Evolutionary conservation across 1,140 invertebrate species (phyloP).

Genomic region (Lasaia peninsularis): DNA sequence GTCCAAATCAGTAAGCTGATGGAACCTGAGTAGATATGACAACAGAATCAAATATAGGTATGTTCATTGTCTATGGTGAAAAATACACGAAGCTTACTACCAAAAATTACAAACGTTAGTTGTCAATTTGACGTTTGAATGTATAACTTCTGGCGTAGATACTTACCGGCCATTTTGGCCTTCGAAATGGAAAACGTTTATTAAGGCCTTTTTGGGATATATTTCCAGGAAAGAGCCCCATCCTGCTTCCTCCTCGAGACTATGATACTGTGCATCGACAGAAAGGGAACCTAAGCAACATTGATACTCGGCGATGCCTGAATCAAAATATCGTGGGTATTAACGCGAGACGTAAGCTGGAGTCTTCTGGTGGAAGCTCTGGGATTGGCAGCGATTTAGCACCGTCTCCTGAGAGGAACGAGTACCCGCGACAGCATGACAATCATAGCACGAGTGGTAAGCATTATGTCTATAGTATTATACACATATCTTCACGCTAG

Average conservation of each 20-base stretch:
- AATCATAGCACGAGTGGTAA: conserved; percentile 70
- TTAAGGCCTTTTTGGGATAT: too few species aligned
- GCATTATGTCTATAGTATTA: conserved; percentile 17
- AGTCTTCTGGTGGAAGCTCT: conserved; percentile 81
- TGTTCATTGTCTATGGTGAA: too few species aligned
- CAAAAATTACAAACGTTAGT: too few species aligned
- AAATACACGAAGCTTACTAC: too few species aligned
- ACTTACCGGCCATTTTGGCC: too few species aligned
- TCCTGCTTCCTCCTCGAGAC: conserved; percentile 93
- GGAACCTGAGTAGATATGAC: too few species aligned
- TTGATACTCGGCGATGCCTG: conserved; percentile 85
- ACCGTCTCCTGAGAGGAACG: conserved; percentile 83
- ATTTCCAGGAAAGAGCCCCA: conserved; percentile 82
- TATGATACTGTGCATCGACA: conserved; percentile 93
- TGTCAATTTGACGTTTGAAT: too few species aligned
- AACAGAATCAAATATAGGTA: too few species aligned
- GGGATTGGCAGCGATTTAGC: conserved; percentile 94
- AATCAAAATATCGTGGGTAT: conserved; percentile 85
- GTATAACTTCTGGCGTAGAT: too few species aligned
- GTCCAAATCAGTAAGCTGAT: too few species aligned
- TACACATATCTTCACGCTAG: not conserved
- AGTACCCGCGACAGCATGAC: conserved; percentile 56
- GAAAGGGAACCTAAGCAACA: conserved; percentile 89
- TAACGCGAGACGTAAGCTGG: conserved; percentile 76
- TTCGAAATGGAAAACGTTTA: too few species aligned